Evolutionary conservation across 1,140 invertebrate species (phyloP).

Genomic region (Bombus pyrosoma): DNA sequence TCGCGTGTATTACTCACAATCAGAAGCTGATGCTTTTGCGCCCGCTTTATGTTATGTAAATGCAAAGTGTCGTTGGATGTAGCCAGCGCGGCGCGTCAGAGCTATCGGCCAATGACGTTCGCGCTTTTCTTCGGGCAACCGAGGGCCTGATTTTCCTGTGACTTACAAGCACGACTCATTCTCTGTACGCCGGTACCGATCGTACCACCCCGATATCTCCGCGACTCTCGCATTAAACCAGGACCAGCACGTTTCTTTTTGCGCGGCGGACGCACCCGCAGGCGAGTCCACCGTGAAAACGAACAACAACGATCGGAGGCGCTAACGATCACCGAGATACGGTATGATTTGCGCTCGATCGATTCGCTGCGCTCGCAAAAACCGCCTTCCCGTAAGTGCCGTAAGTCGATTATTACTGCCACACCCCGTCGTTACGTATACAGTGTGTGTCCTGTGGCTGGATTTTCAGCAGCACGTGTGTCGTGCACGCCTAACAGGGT

Average conservation of each 20-base stretch:
- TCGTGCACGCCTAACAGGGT: background rate
- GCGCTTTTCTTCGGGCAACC: slow-evolving; percentile 26
- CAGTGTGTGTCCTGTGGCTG: background rate
- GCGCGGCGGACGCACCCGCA: background rate
- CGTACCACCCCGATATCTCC: slow-evolving; percentile 38
- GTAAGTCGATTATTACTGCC: slow-evolving; percentile 22
- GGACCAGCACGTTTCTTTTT: background rate
- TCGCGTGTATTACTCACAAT: background rate
- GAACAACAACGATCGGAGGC: slow-evolving; percentile 6
- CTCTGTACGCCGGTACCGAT: slow-evolving; percentile 23
- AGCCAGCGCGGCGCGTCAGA: background rate
- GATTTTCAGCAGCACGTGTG: background rate
- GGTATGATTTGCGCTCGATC: slow-evolving; percentile 53
- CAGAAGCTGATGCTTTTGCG: slow-evolving; percentile 19
- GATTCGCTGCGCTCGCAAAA: slow-evolving; percentile 38
- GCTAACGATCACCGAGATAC: slow-evolving; percentile 58
- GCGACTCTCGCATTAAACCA: slow-evolving; percentile 34
- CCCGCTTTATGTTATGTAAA: slow-evolving; percentile 65
- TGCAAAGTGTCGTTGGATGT: slow-evolving; percentile 33
- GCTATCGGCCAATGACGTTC: slow-evolving; percentile 43
- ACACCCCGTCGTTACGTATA: slow-evolving; percentile 8
- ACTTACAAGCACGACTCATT: slow-evolving; percentile 46
- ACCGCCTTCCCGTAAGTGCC: slow-evolving; percentile 6
- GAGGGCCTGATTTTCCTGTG: slow-evolving; percentile 54
- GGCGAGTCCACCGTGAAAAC: background rate